A percentile compares a stretch with the other conserved stretches of the same genome.
Conservation (phyloP, 2,797 vertebrate genomes). For the Brachyrhaphis roseni region DNA sequence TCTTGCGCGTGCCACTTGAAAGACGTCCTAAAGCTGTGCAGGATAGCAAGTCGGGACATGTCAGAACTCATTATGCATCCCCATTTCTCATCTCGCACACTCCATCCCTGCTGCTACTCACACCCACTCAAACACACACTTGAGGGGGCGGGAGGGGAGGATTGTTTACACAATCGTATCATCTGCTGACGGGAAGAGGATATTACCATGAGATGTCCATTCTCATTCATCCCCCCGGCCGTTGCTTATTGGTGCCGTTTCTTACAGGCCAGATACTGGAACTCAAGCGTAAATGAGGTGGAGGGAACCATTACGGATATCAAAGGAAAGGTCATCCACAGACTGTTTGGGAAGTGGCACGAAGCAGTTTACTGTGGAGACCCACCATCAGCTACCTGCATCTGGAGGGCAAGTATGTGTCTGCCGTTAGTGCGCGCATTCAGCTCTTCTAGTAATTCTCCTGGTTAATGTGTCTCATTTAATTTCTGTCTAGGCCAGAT, state of each 20-base stretch:
- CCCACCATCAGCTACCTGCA: constrained; percentile 86
- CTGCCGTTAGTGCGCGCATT: background rate
- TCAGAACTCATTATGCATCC: constrained; percentile 46
- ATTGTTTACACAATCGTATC: constrained; percentile 46
- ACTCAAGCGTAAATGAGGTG: constrained; percentile 91
- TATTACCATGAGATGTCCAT: background rate
- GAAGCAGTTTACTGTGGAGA: constrained; percentile 91
- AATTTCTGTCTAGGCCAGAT: constrained; percentile 84
- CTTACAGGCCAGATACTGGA: constrained; percentile 95
- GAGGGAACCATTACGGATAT: constrained; percentile 89
- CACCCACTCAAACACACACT: background rate
- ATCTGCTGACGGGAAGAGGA: constrained; percentile 52
- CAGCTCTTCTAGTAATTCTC: background rate
- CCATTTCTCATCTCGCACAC: constrained; percentile 37
- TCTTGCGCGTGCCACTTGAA: constrained; percentile 44
- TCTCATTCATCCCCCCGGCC: background rate
- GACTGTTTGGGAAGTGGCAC: constrained; percentile 95
- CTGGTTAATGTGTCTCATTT: constrained; percentile 1
- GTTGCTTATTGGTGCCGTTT: background rate
- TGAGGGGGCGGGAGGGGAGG: background rate
- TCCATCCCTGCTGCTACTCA: constrained; percentile 17
- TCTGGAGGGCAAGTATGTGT: constrained; percentile 95
- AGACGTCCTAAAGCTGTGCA: constrained; percentile 48
- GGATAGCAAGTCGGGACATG: constrained; percentile 55
- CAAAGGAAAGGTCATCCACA: constrained; percentile 87